Base-by-base conservation (phyloP, 2,113 vertebrate genomes). In the Coracopsis vasa region DNA sequence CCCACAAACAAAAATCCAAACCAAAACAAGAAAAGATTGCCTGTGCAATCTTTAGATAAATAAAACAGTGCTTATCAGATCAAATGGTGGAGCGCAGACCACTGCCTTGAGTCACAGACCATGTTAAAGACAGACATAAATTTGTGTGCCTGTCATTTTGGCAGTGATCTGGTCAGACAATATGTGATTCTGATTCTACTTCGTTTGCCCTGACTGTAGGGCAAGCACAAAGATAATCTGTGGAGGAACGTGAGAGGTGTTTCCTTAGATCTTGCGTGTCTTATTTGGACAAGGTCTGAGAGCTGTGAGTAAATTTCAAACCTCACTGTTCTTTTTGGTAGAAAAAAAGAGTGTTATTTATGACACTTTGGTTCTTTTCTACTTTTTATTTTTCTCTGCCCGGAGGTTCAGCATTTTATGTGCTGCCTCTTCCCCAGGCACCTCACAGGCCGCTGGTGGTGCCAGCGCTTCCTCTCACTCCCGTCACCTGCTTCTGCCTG, bases 311-410 rank as follows among this genome's bases (percentile, higher is more conserved):
- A 45, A 48, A 65, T 37, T 53, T 91, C 14, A 54, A 66, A 88
- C 13, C 7, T 56, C 0, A 0, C 44, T 62, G 20, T 19, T 61
- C 24, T 45, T 50, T 53, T 39, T 58, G 31, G 11, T 42, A 27
- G 58, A 23, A 67, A 54, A 62, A 50, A 45, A 31, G 14, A 19
- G 5, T 11, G 35, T 58, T 64, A 47, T 37, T 70, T 53, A 29
- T 0, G 1, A 33, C 0, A 0, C 9, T 58, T 33, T 17, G 3
- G 4, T 70, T 93, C 8, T 53, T 62, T 64, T 18, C 7, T 72
- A 3, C 9, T 47, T 69, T 27, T 72, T 61, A 11, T 41, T 83
- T 88, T 78, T 16, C 24, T 88, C 16, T 75, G 47, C 7, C 42
- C 10, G 35, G 69, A 62, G 27, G 7, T 72, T 50, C 29, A 75